A percentile compares a stretch with the other conserved stretches of the same genome.
phyloP scores from a whole-genome alignment of 2,888 invertebrate species.

The Tetramorium bicarinatum region DNA sequence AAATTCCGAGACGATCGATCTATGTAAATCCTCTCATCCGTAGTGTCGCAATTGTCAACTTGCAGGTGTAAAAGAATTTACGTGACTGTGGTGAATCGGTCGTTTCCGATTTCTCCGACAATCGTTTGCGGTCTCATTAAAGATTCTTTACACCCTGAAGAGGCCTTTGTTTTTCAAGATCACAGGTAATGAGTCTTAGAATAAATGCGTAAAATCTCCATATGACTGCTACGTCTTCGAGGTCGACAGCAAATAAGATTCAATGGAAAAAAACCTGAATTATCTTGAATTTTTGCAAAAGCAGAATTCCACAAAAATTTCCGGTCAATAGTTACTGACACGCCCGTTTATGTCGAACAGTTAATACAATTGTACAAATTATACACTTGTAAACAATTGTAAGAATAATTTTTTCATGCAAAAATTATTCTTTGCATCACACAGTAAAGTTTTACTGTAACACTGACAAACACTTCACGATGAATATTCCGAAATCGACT shows the following conservation, averaged over 20 bases:
- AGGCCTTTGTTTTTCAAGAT: slow-evolving; percentile 3
- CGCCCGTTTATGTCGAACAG: not conserved
- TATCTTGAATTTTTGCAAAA: not conserved
- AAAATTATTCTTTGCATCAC: slow-evolving; percentile 10
- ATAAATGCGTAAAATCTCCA: not conserved
- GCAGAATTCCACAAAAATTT: not conserved
- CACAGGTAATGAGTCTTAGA: slow-evolving; percentile 7
- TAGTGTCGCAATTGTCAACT: slow-evolving; percentile 2
- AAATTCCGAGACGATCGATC: slow-evolving; percentile 46
- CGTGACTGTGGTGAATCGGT: slow-evolving; percentile 11
- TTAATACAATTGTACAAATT: not conserved
- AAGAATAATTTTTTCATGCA: not conserved
- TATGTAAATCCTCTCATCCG: not conserved
- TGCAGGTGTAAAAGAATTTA: slow-evolving; percentile 17
- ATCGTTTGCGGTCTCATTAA: slow-evolving; percentile 15
- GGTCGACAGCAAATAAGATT: not conserved
- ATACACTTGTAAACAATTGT: not conserved
- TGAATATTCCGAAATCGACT: not conserved
- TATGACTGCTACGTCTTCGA: not conserved
- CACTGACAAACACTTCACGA: not conserved
- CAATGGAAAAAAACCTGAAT: not conserved
- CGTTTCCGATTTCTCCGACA: slow-evolving; percentile 23
- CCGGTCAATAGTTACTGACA: not conserved
- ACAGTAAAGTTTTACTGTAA: not conserved
- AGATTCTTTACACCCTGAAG: not conserved